A percentile compares a stretch with the other conserved stretches of the same genome.
Conservation (phyloP, 1,140 invertebrate genomes). For the Phocides pigmalion region DNA sequence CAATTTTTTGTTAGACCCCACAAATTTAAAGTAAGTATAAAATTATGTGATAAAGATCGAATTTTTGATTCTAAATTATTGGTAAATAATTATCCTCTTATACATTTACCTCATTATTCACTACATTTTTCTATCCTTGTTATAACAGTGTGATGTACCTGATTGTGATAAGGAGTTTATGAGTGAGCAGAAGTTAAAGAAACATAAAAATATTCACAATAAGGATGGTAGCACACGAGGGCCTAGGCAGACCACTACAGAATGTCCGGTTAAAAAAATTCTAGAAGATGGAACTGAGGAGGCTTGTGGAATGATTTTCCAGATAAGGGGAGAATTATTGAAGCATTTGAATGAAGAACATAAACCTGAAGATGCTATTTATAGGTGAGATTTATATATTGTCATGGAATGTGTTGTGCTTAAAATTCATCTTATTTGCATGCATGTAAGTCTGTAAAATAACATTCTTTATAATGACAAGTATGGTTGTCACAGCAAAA, state of each 20-base stretch:
- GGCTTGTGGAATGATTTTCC: constrained; percentile 58
- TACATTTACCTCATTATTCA: too few relatives aligned
- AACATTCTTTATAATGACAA: too few relatives aligned
- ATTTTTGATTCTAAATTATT: too few relatives aligned
- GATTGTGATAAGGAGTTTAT: constrained; percentile 70
- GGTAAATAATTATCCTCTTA: too few relatives aligned
- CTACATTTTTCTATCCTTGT: not conserved
- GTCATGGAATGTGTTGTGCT: too few relatives aligned
- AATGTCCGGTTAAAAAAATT: constrained; percentile 64
- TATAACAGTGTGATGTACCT: constrained; percentile 72
- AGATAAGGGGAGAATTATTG: constrained; percentile 51
- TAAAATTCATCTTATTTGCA: too few relatives aligned
- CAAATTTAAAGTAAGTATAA: constrained; percentile 62
- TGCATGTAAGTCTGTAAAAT: too few relatives aligned
- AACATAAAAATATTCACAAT: constrained; percentile 68
- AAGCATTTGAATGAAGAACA: constrained; percentile 74
- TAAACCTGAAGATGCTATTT: constrained; percentile 63
- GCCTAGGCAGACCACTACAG: constrained; percentile 45
- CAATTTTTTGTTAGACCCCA: constrained; percentile 44
- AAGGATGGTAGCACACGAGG: constrained; percentile 40
- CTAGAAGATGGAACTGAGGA: constrained; percentile 46
- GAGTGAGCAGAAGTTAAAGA: constrained; percentile 68
- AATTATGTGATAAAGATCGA: not conserved
- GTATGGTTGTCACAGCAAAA: too few relatives aligned
- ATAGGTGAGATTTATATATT: constrained; percentile 84